Conservation (phyloP, 2,113 vertebrate genomes). For the Elephantulus edwardii region DNA sequence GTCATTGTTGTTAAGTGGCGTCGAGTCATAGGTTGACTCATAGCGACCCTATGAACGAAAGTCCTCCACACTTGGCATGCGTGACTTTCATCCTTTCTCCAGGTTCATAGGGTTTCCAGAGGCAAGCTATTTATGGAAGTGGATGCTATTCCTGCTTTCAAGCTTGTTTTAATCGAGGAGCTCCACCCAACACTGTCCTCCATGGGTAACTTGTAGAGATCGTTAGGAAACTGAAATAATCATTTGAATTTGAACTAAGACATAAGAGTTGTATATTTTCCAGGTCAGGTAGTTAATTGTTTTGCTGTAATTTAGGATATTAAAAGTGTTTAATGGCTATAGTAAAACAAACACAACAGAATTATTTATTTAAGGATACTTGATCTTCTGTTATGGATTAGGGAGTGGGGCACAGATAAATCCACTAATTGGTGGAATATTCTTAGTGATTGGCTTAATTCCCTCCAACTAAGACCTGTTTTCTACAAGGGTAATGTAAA, state of each 20-base stretch:
- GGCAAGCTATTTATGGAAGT: no score
- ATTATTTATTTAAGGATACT: constrained; percentile 29
- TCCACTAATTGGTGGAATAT: constrained; percentile 11
- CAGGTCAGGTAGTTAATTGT: constrained; percentile 41
- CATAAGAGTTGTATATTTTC: constrained; percentile 39
- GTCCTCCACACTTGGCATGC: no score
- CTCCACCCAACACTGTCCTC: no score
- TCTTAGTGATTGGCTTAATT: constrained; percentile 43
- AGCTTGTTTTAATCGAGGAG: no score
- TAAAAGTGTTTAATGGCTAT: constrained; percentile 6
- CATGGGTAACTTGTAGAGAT: no score
- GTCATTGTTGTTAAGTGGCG: constrained; percentile 1
- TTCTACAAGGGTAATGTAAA: constrained; percentile 1
- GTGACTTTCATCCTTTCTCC: no score
- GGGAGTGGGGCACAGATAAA: constrained; percentile 3
- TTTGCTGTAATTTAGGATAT: background rate
- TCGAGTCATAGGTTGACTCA: no score
- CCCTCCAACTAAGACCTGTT: constrained; percentile 16
- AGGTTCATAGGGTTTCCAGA: no score
- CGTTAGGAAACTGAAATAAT: constrained; percentile 47
- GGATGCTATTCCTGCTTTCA: no score
- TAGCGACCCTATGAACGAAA: no score
- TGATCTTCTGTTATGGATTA: constrained; percentile 32
- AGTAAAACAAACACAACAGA: constrained; percentile 30
- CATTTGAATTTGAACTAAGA: constrained; percentile 34